phyloP scores from a whole-genome alignment of 2,888 invertebrate species.

The Aphodius granarius region DNA sequence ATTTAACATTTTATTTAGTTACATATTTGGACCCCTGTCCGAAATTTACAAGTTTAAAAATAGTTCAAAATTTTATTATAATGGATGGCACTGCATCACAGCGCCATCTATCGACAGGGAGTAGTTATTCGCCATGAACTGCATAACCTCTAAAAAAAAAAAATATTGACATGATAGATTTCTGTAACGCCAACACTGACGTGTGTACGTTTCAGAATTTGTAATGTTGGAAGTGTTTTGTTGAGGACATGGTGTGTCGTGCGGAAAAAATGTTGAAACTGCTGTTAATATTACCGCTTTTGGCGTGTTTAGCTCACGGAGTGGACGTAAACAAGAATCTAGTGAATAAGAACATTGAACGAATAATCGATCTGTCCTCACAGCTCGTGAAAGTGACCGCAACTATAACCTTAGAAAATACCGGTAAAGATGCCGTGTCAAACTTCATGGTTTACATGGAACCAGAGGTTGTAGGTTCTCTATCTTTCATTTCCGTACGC shows the following conservation, averaged over 20 bases:
- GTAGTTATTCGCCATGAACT: no score
- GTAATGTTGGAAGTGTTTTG: constrained; percentile 9
- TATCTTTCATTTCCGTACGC: constrained; percentile 77
- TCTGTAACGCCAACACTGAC: no score
- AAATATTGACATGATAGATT: no score
- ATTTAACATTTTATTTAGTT: no score
- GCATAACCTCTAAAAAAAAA: no score
- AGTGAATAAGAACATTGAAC: constrained; percentile 77
- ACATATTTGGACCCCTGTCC: no score
- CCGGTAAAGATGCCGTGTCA: constrained; percentile 70
- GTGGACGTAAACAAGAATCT: constrained; percentile 62
- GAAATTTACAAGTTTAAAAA: no score
- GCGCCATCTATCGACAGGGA: no score
- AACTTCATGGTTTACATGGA: constrained; percentile 74
- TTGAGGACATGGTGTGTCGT: neutral
- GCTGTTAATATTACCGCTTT: constrained; percentile 11
- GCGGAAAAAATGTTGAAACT: constrained; percentile 21
- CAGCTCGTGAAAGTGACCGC: constrained; percentile 85
- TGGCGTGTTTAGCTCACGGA: constrained; percentile 10
- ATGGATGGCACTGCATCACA: no score
- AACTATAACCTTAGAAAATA: constrained; percentile 83
- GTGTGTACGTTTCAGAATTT: neutral
- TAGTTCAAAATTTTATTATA: no score
- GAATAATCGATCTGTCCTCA: constrained; percentile 83
- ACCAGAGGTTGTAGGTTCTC: constrained; percentile 60